Evolutionary conservation across 2,113 vertebrate species (phyloP).

Genomic region (Uria lomvia): DNA sequence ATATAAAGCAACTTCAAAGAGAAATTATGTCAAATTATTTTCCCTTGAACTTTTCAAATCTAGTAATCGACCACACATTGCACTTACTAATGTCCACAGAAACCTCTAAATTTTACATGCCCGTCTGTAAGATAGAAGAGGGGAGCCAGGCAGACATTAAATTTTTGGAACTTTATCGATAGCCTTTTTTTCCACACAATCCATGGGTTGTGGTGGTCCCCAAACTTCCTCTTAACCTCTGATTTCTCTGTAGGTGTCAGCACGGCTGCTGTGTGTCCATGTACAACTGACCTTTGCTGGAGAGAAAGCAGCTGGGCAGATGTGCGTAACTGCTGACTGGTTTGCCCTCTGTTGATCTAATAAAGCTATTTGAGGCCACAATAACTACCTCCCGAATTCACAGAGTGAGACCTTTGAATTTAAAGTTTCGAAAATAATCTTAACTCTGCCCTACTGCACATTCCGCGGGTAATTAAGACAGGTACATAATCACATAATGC

Average conservation of each 20-base stretch:
- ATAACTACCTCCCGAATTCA: neutral
- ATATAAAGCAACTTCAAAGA: neutral
- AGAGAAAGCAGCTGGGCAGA: neutral
- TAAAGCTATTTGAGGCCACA: neutral
- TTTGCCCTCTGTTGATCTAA: neutral
- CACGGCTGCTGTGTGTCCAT: neutral
- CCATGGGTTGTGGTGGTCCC: no score
- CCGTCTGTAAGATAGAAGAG: neutral
- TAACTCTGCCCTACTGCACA: neutral
- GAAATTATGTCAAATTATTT: neutral
- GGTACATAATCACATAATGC: neutral
- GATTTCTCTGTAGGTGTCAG: neutral
- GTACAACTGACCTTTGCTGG: neutral
- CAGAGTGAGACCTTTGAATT: neutral
- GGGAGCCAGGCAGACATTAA: neutral
- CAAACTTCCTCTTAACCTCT: neutral
- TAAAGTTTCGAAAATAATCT: neutral
- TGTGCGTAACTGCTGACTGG: neutral
- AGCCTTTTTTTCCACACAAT: neutral
- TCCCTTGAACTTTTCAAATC: neutral
- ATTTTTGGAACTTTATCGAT: neutral
- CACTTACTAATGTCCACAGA: neutral
- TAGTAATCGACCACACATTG: neutral
- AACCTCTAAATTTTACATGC: neutral
- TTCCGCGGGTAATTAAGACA: neutral